A percentile compares a stretch with the other conserved stretches of the same genome.
These are phyloP conservation scores for Chaetorhynchus papuensis DNA, from an alignment of 2,113 vertebrate species.

Conservation along the genomic window DNA sequence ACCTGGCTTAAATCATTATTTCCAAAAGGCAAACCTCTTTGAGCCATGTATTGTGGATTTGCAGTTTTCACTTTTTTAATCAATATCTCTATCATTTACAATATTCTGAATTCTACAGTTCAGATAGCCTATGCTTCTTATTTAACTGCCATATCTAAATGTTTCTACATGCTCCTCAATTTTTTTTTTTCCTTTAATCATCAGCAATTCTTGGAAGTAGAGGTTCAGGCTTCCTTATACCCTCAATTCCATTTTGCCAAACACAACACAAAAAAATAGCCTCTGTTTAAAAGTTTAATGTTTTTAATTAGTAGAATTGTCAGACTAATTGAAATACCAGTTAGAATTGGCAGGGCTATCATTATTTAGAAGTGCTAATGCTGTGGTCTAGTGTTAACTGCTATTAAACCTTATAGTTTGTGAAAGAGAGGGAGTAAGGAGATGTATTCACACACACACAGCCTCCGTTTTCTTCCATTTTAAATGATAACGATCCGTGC, in stretches of 20 bases:
- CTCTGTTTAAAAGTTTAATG: slow-evolving; percentile 80
- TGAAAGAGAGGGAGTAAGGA: slow-evolving; percentile 58
- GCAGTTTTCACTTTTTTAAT: not conserved
- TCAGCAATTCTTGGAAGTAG: not conserved
- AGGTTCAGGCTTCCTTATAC: not conserved
- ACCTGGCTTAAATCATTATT: not conserved
- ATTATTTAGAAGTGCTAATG: slow-evolving; percentile 74
- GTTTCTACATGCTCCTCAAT: not conserved
- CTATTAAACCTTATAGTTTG: slow-evolving; percentile 75
- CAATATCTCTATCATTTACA: not conserved
- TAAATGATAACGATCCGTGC: slow-evolving; percentile 8
- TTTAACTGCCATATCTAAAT: not conserved
- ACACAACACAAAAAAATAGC: slow-evolving; percentile 69
- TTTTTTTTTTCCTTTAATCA: not conserved
- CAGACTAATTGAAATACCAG: slow-evolving; percentile 77
- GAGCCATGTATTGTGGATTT: not conserved
- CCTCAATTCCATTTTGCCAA: slow-evolving; percentile 67
- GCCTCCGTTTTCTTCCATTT: slow-evolving; percentile 17
- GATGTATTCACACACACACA: slow-evolving; percentile 28
- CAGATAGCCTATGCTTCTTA: not conserved
- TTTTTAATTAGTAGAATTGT: slow-evolving; percentile 77
- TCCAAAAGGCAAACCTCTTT: not conserved
- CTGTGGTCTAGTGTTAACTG: slow-evolving; percentile 73
- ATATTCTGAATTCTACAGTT: not conserved
- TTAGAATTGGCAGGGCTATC: slow-evolving; percentile 76